Percentiles rank a stretch among this genome's conserved stretches.
Evolutionary conservation across 2,113 vertebrate species (phyloP).

Genomic region (Laticauda laticaudata): DNA sequence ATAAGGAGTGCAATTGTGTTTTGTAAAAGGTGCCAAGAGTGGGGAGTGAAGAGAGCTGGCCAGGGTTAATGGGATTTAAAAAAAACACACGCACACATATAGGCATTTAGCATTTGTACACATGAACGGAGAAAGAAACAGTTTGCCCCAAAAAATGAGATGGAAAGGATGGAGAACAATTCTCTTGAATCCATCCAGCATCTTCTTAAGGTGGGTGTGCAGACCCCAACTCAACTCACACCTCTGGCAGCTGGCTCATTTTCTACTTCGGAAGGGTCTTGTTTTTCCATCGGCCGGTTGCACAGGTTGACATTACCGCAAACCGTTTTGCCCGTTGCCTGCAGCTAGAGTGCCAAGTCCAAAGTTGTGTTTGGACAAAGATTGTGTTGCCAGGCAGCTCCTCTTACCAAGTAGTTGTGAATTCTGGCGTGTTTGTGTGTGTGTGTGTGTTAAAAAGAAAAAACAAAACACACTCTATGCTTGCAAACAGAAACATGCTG

Average conservation of each 20-base stretch:
- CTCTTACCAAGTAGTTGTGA: background rate
- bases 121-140: background rate
- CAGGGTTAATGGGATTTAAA: background rate
- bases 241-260: background rate
- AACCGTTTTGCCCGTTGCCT: background rate
- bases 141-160: background rate
- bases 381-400: background rate
- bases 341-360: background rate
- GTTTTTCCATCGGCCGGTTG: background rate
- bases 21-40: background rate
- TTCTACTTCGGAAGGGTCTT: background rate
- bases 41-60: background rate
- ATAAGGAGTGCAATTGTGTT: background rate
- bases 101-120: conserved; percentile 33
- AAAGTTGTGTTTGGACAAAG: background rate
- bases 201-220: background rate
- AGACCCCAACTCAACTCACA: background rate
- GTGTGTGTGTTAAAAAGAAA: background rate
- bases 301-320: background rate
- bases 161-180: too few species aligned
- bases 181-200: too few species aligned
- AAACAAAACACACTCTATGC: background rate
- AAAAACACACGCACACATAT: background rate
- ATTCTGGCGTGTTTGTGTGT: background rate
- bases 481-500: conserved; percentile 20